Conservation (phyloP, 2,888 invertebrate genomes). For the Eilema sororculum region DNA sequence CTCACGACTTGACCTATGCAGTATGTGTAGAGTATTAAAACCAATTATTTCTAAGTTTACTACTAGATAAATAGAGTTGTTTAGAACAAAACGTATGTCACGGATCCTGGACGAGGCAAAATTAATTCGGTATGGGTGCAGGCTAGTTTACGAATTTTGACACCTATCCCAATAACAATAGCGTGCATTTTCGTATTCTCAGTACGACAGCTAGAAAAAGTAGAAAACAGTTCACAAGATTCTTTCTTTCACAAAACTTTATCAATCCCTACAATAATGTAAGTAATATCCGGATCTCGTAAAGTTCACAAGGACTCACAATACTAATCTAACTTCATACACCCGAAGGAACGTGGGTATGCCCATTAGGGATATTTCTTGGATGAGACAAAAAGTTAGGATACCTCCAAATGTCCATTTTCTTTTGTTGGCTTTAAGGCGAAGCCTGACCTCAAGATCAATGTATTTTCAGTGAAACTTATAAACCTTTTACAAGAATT, state of each 20-base stretch:
- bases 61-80: no score
- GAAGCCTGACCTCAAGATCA: not conserved
- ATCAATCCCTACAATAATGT: slow-evolving; percentile 8
- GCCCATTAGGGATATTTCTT: slow-evolving; percentile 17
- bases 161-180: no score
- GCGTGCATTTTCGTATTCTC: no score
- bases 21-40: no score
- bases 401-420: not conserved
- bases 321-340: slow-evolving; percentile 46
- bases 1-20: no score
- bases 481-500: no score
- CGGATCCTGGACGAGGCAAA: no score
- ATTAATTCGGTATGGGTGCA: no score
- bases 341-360: slow-evolving; percentile 23
- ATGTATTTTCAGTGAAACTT: not conserved
- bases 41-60: no score
- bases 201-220: no score
- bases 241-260: slow-evolving; percentile 6
- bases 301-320: slow-evolving; percentile 17
- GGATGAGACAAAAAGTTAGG: not conserved
- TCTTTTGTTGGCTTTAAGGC: not conserved
- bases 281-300: slow-evolving; percentile 10
- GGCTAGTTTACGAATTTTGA: no score
- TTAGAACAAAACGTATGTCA: no score
- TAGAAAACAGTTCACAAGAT: not conserved